Conservation (phyloP, 2,888 invertebrate genomes). For the Alviniconcha strummeri region DNA sequence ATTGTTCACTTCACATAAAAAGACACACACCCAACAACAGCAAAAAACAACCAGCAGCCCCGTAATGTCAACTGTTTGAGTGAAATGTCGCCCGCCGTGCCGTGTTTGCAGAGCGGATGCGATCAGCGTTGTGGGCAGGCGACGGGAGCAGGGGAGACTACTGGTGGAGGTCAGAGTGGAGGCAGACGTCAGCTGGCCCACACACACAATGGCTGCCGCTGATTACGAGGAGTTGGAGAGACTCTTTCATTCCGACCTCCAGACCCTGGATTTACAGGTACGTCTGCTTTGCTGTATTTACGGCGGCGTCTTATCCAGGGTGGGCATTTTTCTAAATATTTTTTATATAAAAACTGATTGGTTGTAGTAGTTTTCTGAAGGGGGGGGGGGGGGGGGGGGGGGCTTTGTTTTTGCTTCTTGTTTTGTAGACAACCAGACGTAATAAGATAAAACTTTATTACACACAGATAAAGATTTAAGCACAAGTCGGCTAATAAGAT, state of each 20-base stretch:
- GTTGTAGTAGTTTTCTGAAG: no score
- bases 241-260: slow-evolving; percentile 42
- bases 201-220: slow-evolving; percentile 34
- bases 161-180: slow-evolving; percentile 20
- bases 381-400: no score
- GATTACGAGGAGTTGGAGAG: slow-evolving; percentile 43
- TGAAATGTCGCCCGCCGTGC: not conserved
- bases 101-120: slow-evolving; percentile 23
- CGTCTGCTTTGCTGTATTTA: not conserved
- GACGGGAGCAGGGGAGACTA: slow-evolving; percentile 21
- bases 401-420: no score
- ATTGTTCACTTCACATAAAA: not conserved
- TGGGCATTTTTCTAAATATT: no score
- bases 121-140: slow-evolving; percentile 18
- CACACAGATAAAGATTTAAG: no score
- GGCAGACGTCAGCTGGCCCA: slow-evolving; percentile 18
- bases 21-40: not conserved
- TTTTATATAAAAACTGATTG: no score
- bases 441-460: no score
- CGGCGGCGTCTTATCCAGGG: no score
- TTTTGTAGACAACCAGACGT: no score
- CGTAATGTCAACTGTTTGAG: not conserved
- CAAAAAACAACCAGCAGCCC: not conserved
- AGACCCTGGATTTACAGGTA: slow-evolving; percentile 40
- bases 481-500: no score